phyloP scores from a whole-genome alignment of 2,113 vertebrate genomes.

The Thymallus thymallus region DNA sequence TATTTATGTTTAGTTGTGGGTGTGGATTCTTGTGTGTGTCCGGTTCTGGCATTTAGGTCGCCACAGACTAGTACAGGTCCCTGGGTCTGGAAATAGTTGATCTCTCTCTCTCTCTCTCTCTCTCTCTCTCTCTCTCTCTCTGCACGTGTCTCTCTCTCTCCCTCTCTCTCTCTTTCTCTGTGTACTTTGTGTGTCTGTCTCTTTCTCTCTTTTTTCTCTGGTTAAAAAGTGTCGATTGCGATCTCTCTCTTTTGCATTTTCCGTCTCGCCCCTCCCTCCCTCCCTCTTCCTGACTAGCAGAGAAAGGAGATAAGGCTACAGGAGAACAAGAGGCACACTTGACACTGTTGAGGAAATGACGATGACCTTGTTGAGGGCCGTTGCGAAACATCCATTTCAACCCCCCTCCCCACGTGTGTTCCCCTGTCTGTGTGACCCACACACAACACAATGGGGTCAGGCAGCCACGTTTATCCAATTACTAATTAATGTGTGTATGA shows the following conservation, averaged over 20 bases:
- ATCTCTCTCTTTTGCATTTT: conserved; percentile 1
- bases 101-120: conserved; percentile 3
- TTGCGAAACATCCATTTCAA: conserved; percentile 36
- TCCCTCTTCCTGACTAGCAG: conserved; percentile 1
- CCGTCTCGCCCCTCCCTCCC: conserved; percentile 13
- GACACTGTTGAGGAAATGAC: conserved; percentile 43
- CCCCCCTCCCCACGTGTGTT: conserved; percentile 39
- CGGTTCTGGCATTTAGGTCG: no score
- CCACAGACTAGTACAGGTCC: no score
- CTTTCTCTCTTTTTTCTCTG: conserved; percentile 1
- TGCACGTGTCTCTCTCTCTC: background rate
- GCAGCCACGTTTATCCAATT: conserved; percentile 8
- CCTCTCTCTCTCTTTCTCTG: conserved; percentile 10
- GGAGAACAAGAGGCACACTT: conserved; percentile 39
- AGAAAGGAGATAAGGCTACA: conserved; percentile 34
- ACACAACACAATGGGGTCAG: background rate
- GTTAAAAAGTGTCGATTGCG: no score
- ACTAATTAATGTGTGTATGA: conserved; percentile 27
- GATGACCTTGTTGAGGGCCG: conserved; percentile 35
- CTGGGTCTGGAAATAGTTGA: no score
- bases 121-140: background rate
- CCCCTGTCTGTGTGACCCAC: conserved; percentile 1
- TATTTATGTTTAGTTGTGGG: no score
- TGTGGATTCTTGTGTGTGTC: no score
- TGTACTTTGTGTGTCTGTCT: conserved; percentile 1